Evolutionary conservation across 2,113 vertebrate species (phyloP), one percentile per base, ranked within the genome.

Genomic region (Strix aluco): DNA sequence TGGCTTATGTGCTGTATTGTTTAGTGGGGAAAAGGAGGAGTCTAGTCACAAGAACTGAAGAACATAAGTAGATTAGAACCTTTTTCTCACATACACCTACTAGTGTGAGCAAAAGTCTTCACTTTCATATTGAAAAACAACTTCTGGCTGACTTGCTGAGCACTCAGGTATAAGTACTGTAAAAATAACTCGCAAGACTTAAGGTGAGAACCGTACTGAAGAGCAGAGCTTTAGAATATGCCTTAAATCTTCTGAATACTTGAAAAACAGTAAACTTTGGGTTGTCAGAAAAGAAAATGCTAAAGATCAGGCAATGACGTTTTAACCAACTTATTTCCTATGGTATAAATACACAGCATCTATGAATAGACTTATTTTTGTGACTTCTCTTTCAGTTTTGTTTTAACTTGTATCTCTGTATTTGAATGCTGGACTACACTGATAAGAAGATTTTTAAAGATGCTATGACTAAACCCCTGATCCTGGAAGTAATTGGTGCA

Each of bases 391-490:
- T 65, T 73, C 51, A 65, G 32, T 80, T 92, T 79, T 78, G 14
- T 57, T 84, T 91, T 91, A 69, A 59, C 13, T 14, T 66, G 2
- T 58, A 6, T 52, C n/a, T 86, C 34, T 90, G 4, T 74, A 27
- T 81, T 88, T 91, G 47, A 55, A 27, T 66, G 18, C n/a, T 65
- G 46, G 58, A 23, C 46, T 86, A 5, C 36, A 22, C 12, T 47
- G 46, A 34, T 63, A 42, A 10, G 30, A 77, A n/a, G 25, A 11
- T 69, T 95, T 95, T 86, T 87, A 63, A 90, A 90, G 65, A 51
- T 79, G 34, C 30, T 62, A 1, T 71, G 47, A 54, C 32, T 58
- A 67, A 91, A 20, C 34, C 21, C 0, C 4, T 65, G 6, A 18
- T 52, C 17, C 34, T 87, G 46, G 55, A 88, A 90, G 32, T 70